Evolutionary conservation across 2,888 invertebrate genomes (phyloP).

Genomic region (Diarsia rubi): DNA sequence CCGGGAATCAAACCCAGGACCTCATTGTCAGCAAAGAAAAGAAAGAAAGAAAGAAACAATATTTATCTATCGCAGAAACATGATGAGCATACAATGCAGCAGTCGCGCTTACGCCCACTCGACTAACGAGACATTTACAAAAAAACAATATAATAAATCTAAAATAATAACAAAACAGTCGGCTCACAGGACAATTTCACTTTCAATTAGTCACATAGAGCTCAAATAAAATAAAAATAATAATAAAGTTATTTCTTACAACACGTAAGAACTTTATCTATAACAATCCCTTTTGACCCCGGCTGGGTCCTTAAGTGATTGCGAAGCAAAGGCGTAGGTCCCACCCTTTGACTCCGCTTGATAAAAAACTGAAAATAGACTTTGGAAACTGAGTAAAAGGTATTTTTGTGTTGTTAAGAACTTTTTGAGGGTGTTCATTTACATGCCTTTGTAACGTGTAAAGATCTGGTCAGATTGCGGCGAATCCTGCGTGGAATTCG

Average conservation of each 20-base stretch:
- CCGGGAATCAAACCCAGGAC: too few species aligned
- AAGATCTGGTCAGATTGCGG: neutral
- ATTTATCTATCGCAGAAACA: too few species aligned
- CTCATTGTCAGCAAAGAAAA: too few species aligned
- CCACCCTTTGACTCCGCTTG: conserved; percentile 58
- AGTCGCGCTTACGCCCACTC: neutral
- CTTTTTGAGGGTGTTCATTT: conserved; percentile 27
- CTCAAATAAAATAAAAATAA: conserved; percentile 19
- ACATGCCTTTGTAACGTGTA: conserved; percentile 15
- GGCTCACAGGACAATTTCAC: neutral
- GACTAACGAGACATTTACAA: neutral
- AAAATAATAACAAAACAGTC: conserved; percentile 7
- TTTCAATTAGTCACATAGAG: conserved; percentile 11
- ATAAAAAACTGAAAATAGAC: conserved; percentile 56
- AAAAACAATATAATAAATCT: neutral
- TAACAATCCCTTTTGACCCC: conserved; percentile 68
- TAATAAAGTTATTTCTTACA: conserved; percentile 52
- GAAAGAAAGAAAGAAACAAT: too few species aligned
- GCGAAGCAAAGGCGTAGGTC: conserved; percentile 58
- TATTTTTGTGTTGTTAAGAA: conserved; percentile 32
- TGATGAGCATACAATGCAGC: too few species aligned
- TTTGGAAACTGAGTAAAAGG: conserved; percentile 37
- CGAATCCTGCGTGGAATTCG: neutral
- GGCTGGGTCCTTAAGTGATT: conserved; percentile 72
- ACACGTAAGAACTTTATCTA: conserved; percentile 59